Conservation (phyloP, 2,797 vertebrate genomes). For the Eleutherodactylus coqui region DNA sequence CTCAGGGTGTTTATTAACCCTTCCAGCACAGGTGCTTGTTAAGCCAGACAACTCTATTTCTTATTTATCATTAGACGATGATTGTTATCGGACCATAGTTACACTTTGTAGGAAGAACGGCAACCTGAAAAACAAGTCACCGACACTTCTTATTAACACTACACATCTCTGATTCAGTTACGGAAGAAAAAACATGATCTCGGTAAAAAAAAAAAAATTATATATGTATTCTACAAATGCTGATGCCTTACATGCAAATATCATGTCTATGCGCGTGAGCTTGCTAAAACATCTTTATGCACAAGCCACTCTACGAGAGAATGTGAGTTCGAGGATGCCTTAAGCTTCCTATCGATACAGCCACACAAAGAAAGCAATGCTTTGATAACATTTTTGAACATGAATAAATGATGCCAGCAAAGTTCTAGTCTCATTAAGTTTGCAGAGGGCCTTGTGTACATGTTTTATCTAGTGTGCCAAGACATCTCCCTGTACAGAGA, state of each 20-base stretch:
- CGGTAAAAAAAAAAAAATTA: no score
- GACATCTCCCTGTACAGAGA: not conserved
- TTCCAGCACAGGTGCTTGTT: conserved; percentile 68
- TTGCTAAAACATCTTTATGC: not conserved
- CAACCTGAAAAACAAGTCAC: no score
- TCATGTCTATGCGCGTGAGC: not conserved
- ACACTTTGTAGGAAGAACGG: not conserved
- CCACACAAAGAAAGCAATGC: conserved; percentile 11
- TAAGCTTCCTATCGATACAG: not conserved
- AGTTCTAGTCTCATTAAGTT: conserved; percentile 15
- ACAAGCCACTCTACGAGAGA: not conserved
- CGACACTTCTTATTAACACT: not conserved
- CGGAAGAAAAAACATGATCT: not conserved
- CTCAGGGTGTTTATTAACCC: conserved; percentile 80
- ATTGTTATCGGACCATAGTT: not conserved
- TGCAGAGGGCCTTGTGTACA: conserved; percentile 25
- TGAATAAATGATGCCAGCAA: conserved; percentile 21
- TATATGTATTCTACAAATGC: not conserved
- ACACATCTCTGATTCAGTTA: not conserved
- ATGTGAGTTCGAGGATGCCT: not conserved
- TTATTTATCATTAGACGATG: conserved; percentile 8
- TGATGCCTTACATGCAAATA: not conserved
- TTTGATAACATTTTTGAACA: not conserved
- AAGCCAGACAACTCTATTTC: not conserved
- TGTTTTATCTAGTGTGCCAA: conserved; percentile 20